Conservation (phyloP, 2,888 invertebrate genomes). For the Anoncus sp. region DNA sequence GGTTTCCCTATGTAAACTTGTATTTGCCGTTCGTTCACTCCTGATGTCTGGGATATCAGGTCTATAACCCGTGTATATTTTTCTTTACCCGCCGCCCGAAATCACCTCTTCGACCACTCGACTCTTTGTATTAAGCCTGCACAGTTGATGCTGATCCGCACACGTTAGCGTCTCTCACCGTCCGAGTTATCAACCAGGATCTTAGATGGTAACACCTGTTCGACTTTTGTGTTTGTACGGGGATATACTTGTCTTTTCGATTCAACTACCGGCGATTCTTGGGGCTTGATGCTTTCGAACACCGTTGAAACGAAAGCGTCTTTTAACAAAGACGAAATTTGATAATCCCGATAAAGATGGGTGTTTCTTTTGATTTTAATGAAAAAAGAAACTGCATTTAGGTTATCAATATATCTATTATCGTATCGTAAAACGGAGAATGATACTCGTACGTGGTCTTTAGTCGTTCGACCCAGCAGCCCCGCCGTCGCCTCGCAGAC, state of each 20-base stretch:
- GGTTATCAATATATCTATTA: constrained; percentile 18
- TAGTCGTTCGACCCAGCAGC: constrained; percentile 30
- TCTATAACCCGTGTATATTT: constrained; percentile 6
- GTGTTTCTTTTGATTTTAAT: background rate
- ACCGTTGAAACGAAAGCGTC: background rate
- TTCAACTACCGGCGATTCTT: background rate
- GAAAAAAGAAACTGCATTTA: constrained; percentile 17
- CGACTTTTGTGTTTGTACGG: constrained; percentile 64
- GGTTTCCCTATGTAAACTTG: constrained; percentile 7
- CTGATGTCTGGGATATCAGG: background rate
- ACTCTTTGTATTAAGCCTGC: constrained; percentile 31
- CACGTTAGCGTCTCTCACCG: constrained; percentile 18
- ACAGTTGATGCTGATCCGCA: constrained; percentile 11
- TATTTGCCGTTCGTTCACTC: constrained; percentile 14
- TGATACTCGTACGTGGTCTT: background rate
- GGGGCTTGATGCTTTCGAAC: background rate
- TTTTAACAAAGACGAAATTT: background rate
- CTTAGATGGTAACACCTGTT: constrained; percentile 72
- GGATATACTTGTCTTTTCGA: background rate
- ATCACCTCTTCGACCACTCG: constrained; percentile 22
- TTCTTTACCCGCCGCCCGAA: constrained; percentile 1
- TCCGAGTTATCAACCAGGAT: constrained; percentile 36
- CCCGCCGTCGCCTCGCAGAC: constrained; percentile 45
- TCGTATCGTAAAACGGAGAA: background rate
- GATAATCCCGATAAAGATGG: too few species aligned